Evolutionary conservation across 2,113 vertebrate genomes (phyloP), one percentile per base, ranked within the genome.

Genomic region (Grallaria varia): DNA sequence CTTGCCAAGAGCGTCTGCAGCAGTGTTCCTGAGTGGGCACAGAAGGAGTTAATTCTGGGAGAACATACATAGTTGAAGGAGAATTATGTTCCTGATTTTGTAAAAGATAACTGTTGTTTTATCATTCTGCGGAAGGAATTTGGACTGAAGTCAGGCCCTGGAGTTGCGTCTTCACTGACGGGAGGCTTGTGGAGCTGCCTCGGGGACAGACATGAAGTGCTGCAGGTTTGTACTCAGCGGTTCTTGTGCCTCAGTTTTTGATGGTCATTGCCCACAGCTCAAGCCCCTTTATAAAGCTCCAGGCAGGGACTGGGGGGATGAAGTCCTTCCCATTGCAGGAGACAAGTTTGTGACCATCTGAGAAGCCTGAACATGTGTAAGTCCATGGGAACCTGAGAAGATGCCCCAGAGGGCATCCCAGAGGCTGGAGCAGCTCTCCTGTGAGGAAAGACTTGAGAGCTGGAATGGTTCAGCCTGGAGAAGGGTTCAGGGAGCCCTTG

Each of bases 11-110:
- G 19, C 3, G 62, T 42, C 44, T 62, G 50, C 49, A 64, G 35
- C 19, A 64, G 23, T 8, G 3, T 30, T 67, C 84, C 69, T 0
- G 0, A 44, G 12, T 11, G 1, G 0, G 8, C 30, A 1, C 3
- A 44, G 55, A 53, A 84, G 33, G 18, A 64, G 84, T 64, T 75
- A 60, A 75, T 42, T 55, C 35, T 4, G 4, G 44, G 52, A 66
- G 55, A 82, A 59, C 3, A 6, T 9, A 6, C 0, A 1, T 10
- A 81, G 52, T 39, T 33, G 58, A 31, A 50, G 31, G 68, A 87
- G 90, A 81, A 64, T 24, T 56, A 11, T 2, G 28, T 17, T 62
- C 62, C 72, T 72, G 78, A 49, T 73, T 64, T 37, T 0, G 3
- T 69, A 85, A 73, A 77, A 82, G 45, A 68, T 82, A 62, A 53